Conservation (phyloP, 2,888 invertebrate species). For the Bimastos eiseni region DNA sequence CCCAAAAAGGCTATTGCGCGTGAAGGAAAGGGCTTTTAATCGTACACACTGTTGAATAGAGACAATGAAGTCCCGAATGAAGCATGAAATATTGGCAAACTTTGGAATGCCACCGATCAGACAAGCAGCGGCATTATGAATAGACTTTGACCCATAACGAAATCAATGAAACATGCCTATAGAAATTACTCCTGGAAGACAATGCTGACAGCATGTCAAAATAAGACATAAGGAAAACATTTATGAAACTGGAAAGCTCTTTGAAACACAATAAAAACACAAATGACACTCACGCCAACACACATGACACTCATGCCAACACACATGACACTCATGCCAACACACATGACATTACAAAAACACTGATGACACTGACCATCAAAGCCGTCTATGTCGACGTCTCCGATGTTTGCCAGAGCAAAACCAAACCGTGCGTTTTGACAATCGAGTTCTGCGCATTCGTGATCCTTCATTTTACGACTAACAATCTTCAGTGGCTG, state of each 20-base stretch:
- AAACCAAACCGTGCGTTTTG: conserved; percentile 76
- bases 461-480: conserved; percentile 50
- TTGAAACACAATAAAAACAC: neutral
- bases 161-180: neutral
- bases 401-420: conserved; percentile 85
- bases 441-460: conserved; percentile 53
- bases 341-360: neutral
- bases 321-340: neutral
- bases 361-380: conserved; percentile 68
- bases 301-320: neutral
- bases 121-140: too few relatives aligned
- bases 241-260: too few relatives aligned
- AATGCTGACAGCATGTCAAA: too few relatives aligned
- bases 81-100: too few relatives aligned
- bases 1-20: too few relatives aligned
- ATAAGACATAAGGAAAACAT: too few relatives aligned
- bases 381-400: conserved; percentile 89
- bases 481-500: conserved; percentile 45
- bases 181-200: too few relatives aligned
- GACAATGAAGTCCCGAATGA: too few relatives aligned
- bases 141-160: neutral
- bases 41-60: too few relatives aligned
- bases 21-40: too few relatives aligned
- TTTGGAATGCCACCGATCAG: too few relatives aligned
- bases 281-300: neutral